Conservation (phyloP, 1,140 invertebrate genomes). For the Glossosoma conforme region DNA sequence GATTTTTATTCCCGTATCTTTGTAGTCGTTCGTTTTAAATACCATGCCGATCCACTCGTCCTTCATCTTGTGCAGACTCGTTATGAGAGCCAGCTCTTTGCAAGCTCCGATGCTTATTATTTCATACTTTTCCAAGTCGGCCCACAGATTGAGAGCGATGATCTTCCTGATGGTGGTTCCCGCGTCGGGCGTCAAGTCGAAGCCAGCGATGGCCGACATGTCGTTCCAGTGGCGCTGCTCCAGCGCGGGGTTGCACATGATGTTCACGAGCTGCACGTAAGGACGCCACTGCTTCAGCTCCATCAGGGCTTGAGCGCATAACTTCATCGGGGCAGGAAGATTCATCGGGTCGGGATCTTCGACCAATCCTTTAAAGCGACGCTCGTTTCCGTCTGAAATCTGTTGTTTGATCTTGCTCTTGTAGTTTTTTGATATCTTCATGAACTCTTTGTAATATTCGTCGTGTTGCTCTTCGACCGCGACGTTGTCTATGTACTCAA, state of each 20-base stretch:
- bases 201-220: conserved; percentile 78
- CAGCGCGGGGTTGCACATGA: conserved; percentile 83
- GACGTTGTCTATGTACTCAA: conserved; percentile 72
- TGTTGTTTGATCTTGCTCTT: conserved; percentile 74
- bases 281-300: conserved; percentile 77
- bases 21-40: conserved; percentile 68
- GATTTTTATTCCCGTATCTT: conserved; percentile 75
- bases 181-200: conserved; percentile 80
- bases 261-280: conserved; percentile 72
- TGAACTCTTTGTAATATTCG: conserved; percentile 67
- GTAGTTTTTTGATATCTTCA: conserved; percentile 75
- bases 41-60: conserved; percentile 76
- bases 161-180: conserved; percentile 80
- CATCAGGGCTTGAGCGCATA: conserved; percentile 64
- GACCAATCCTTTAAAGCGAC: conserved; percentile 61
- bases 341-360: conserved; percentile 73
- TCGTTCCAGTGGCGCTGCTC: conserved; percentile 87
- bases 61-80: conserved; percentile 76
- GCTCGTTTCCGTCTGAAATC: conserved; percentile 59
- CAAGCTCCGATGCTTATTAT: conserved; percentile 84
- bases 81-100: conserved; percentile 78
- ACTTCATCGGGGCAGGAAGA: conserved; percentile 71
- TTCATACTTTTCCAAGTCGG: conserved; percentile 74
- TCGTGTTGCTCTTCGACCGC: conserved; percentile 68
- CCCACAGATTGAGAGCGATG: conserved; percentile 68